Evolutionary conservation across 2,888 invertebrate genomes (phyloP).

Genomic region (Cheilosia impressa): DNA sequence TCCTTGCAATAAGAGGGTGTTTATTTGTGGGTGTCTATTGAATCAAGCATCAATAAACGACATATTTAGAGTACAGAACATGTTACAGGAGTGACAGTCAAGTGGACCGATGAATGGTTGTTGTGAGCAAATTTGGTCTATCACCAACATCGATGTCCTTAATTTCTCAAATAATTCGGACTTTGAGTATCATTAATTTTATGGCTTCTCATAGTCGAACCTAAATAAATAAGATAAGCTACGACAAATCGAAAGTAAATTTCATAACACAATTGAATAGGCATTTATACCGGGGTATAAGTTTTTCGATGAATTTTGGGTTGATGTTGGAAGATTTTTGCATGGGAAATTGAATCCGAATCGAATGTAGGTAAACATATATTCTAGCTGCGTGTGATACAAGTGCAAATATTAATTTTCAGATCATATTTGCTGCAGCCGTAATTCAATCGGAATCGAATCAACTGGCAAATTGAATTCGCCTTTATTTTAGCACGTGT

Average conservation of each 20-base stretch:
- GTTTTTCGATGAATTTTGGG: too few species aligned
- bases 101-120: slow-evolving; percentile 41
- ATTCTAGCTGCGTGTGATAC: too few species aligned
- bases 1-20: background rate
- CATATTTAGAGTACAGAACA: background rate
- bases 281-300: too few species aligned
- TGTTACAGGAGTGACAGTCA: slow-evolving; percentile 30
- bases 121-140: background rate
- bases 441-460: too few species aligned
- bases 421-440: too few species aligned
- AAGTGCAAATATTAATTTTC: too few species aligned
- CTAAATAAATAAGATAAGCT: background rate
- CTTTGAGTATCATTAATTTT: slow-evolving; percentile 31
- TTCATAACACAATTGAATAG: background rate
- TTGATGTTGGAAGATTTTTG: too few species aligned
- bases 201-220: slow-evolving; percentile 6
- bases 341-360: too few species aligned
- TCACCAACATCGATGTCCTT: slow-evolving; percentile 1
- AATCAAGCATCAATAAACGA: slow-evolving; percentile 11
- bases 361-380: too few species aligned
- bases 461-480: too few species aligned
- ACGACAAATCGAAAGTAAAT: slow-evolving; percentile 11
- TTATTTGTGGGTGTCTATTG: background rate
- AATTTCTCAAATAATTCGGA: slow-evolving; percentile 37
- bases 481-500: too few species aligned